phyloP scores from a whole-genome alignment of 2,888 invertebrate genomes.

The Cosmopolites sordidus region DNA sequence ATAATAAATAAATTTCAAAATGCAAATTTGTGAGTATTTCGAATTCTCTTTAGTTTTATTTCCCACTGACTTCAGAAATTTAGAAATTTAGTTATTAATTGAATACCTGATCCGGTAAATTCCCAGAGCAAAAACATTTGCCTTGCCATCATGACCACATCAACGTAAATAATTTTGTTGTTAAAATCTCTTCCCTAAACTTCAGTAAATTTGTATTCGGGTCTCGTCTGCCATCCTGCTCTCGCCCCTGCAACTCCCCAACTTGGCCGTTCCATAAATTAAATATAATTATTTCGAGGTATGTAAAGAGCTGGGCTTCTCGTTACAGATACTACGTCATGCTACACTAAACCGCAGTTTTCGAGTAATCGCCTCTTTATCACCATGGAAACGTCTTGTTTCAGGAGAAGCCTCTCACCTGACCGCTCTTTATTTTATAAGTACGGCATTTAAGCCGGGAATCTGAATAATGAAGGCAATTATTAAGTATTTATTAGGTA shows the following conservation, averaged over 20 bases:
- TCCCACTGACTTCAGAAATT: too few species aligned
- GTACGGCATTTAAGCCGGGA: conserved; percentile 1
- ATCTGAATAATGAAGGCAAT: conserved; percentile 1
- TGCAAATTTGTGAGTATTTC: too few species aligned
- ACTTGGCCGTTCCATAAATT: not conserved
- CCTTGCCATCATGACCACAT: not conserved
- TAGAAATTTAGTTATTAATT: too few species aligned
- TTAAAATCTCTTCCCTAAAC: not conserved
- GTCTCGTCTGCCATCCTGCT: not conserved
- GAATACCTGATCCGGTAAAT: not conserved
- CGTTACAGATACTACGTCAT: conserved; percentile 1
- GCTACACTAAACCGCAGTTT: conserved; percentile 2
- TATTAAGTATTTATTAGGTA: conserved; percentile 1
- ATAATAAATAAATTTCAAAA: too few species aligned
- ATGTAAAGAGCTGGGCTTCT: conserved; percentile 1
- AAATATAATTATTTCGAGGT: conserved; percentile 1
- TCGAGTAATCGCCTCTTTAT: conserved; percentile 4
- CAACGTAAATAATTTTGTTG: conserved; percentile 2
- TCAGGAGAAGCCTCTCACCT: conserved; percentile 5
- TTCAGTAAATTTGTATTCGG: not conserved
- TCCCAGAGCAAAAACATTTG: not conserved
- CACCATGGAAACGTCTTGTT: conserved; percentile 4
- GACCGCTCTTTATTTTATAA: conserved; percentile 5
- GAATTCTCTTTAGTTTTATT: too few species aligned
- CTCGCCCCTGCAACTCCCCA: not conserved